These are phyloP conservation scores for Haplochromis burtoni DNA, from an alignment of 2,113 vertebrate genomes.

Conservation along the genomic window DNA sequence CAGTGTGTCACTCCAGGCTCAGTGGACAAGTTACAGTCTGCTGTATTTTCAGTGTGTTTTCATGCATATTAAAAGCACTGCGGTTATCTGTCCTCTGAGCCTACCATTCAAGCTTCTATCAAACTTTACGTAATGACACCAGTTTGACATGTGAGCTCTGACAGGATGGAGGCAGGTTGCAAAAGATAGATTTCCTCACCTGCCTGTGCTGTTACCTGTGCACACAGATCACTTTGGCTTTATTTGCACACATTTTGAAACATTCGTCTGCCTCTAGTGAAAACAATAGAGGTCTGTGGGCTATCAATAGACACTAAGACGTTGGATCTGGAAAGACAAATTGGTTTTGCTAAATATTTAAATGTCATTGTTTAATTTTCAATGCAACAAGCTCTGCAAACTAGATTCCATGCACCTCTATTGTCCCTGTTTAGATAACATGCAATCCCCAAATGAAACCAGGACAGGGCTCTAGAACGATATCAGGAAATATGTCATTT, in stretches of 20 bases:
- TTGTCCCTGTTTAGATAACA: not conserved
- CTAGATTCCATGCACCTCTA: not conserved
- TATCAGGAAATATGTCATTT: not conserved
- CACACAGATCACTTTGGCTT: not conserved
- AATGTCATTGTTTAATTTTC: not conserved
- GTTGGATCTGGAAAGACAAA: not conserved
- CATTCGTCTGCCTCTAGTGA: not conserved
- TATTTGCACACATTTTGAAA: not conserved
- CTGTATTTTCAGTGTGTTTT: not conserved
- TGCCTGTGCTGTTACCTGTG: not conserved
- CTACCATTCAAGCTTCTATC: fast-evolving
- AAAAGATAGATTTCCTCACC: not conserved
- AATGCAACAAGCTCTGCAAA: not conserved
- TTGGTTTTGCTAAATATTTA: not conserved
- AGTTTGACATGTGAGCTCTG: not conserved
- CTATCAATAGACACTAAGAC: not conserved
- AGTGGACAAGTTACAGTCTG: not conserved
- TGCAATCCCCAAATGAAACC: not conserved
- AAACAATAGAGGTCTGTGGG: not conserved
- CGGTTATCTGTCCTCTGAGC: not conserved
- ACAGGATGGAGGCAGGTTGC: not conserved
- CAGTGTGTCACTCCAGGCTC: not conserved
- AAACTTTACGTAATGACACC: not conserved
- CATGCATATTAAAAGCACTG: not conserved
- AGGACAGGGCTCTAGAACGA: not conserved